Base-by-base conservation (phyloP, 1,140 invertebrate genomes). In the Trypoxylus dichotomus region DNA sequence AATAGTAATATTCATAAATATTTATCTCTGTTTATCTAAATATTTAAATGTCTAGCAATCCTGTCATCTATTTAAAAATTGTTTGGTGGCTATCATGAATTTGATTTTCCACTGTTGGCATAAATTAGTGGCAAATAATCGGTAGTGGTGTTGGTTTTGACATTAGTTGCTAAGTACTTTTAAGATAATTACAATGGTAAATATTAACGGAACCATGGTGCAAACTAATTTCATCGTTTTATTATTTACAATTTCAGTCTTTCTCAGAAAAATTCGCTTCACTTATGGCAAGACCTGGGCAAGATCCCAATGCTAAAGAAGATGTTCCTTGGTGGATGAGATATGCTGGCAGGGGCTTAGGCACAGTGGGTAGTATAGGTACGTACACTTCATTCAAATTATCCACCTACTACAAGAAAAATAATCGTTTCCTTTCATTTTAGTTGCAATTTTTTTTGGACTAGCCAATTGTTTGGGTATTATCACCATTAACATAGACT, bases 371-470 rank as follows among this genome's bases (percentile, higher is more conserved):
- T 83, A 92, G 95, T 84, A 90, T 94, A 83, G 88, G 94, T 94
- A 89, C 91, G 91, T 89, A 60, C 6, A 78, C 32, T 37, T 78
- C n/a, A 43, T 25, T 58, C 60, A 78, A 74, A 19, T 73, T 21
- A 58, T 29, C 47, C 77, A 75, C 74, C n/a, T 43, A 75, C 79
- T 79, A 81, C 3, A 74, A 74, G 11, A 13, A 54, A 10, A 41
- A 54, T 24, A 37, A 21, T 68, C 27, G 27, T 27, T 74, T 63
- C 29, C 15, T 15, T 71, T 41, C 83, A 84, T 90, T 87, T 78
- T 88, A 97, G 95, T 97, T 87, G 94, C 95, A 60, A 95, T 98
- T 83, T 91, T 96, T 78, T 90, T 97, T 76, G 97, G 96, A 76
- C 87, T 95, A 37, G 91, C 93, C 87, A 95, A 93, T 85, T 93